Percentiles rank a stretch among this genome's conserved stretches.
phyloP scores from a whole-genome alignment of 2,797 vertebrate genomes.

The Cirrhinus molitorella region DNA sequence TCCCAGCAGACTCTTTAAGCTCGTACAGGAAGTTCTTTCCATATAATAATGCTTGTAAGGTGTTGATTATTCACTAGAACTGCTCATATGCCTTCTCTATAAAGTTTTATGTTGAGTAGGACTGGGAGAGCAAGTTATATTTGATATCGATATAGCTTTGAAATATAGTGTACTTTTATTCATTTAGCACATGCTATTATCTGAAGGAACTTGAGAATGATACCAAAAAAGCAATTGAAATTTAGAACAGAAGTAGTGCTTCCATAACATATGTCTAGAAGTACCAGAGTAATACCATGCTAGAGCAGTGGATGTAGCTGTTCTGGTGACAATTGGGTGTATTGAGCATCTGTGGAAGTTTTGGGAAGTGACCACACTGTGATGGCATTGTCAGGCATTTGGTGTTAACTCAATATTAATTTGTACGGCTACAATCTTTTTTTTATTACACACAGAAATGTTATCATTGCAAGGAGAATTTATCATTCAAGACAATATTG shows the following conservation, averaged over 20 bases:
- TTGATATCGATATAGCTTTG: neutral
- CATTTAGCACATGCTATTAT: neutral
- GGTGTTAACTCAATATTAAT: neutral
- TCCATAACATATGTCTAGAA: neutral
- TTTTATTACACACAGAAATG: neutral
- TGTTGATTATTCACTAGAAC: neutral
- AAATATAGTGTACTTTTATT: neutral
- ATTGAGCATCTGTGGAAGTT: neutral
- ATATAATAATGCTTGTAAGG: neutral
- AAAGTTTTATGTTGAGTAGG: neutral
- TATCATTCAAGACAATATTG: neutral
- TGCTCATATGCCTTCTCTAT: neutral
- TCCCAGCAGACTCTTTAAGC: neutral
- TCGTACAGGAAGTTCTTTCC: neutral
- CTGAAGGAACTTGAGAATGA: neutral
- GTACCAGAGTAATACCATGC: neutral
- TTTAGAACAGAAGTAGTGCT: neutral
- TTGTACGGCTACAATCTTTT: neutral
- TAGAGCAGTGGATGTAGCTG: neutral
- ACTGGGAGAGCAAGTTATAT: neutral
- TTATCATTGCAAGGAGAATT: neutral
- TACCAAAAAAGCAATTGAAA: neutral
- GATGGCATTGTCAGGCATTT: too few species aligned
- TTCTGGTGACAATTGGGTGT: neutral
- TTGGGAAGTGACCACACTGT: neutral